Base-by-base conservation (phyloP, 2,888 invertebrate genomes). In the Dendrolimus houi region DNA sequence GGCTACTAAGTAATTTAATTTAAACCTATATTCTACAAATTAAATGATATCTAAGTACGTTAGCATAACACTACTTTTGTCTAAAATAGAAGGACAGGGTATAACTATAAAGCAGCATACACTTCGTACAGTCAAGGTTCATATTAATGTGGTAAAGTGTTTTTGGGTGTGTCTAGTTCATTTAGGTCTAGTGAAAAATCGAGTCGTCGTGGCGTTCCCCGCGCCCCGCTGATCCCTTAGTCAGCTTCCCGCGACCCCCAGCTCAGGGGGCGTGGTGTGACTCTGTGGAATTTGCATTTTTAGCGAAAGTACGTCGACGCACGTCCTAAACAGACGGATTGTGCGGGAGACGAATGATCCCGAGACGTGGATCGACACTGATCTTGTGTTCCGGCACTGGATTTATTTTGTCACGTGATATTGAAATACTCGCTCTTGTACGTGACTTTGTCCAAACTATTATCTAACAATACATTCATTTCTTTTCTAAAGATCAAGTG, bases 281-380 rank as follows among this genome's bases (percentile, higher is more conserved):
- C 78, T 82, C 81, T 79, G 77, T 78, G 70, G 71, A 82, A 90
- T 88, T 90, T 88, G 87, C 88, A 89, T 88, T 84, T 88, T 88
- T 83, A 86, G 87, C 84, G 85, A 81, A 83, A 85, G 82, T 82
- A 84, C 83, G 75, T 73, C 71, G 80, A 81, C 81, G 79, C 85
- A 80, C 83, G 89, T 87, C 88, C 65, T 64, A 62, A 68, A 67
- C 88, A 88, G 87, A 87, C 83, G 77, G 78, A 85, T 85, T 83
- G 77, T 70, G 75, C 69, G 68, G 62, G 77, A 83, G 85, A 87
- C 83, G 83, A 81, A 87, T 87, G 87, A 83, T 84, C 79, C 64
- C 67, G 60, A 68, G 75, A 76, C 75, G 75, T 72, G 71, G 70
- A 75, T 74, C 71, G 69, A 70, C 74, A 72, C 60, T 62, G 59